Evolutionary conservation across 1,140 invertebrate species (phyloP).

Genomic region (Drosophila arawakana): DNA sequence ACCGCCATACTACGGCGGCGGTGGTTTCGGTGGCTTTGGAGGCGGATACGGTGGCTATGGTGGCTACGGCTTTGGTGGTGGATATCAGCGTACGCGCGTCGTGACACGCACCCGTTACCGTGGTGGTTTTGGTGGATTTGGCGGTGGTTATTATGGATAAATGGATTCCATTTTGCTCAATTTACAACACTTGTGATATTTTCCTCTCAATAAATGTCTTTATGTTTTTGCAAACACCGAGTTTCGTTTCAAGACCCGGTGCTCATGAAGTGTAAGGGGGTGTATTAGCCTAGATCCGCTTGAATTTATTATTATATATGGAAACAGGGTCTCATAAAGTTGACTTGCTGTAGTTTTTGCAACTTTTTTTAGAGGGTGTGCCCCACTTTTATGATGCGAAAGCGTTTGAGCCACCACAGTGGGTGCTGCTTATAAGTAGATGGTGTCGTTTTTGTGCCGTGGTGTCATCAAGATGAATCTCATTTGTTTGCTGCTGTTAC

Average conservation of each 20-base stretch:
- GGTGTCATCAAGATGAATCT: constrained; percentile 36
- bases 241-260: background rate
- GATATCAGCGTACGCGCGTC: constrained; percentile 62
- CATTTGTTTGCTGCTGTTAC: constrained; percentile 19
- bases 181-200: constrained; percentile 62
- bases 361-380: background rate
- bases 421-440: constrained; percentile 36
- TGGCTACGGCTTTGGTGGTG: constrained; percentile 52
- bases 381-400: constrained; percentile 40
- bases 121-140: constrained; percentile 59
- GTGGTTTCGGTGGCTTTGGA: constrained; percentile 37
- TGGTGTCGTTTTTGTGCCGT: background rate
- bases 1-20: constrained; percentile 26
- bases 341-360: background rate
- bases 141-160: constrained; percentile 75
- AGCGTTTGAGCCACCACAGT: background rate
- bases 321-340: too few species aligned
- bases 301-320: too few species aligned
- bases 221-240: constrained; percentile 8
- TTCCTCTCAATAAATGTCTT: constrained; percentile 26
- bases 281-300: too few species aligned
- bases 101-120: constrained; percentile 70
- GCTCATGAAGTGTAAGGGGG: too few species aligned
- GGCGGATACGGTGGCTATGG: constrained; percentile 62
- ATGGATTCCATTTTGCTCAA: constrained; percentile 3